Evolutionary conservation across 2,888 invertebrate species (phyloP), one percentile per base, ranked within the genome.

Genomic region (Allygus modestus): DNA sequence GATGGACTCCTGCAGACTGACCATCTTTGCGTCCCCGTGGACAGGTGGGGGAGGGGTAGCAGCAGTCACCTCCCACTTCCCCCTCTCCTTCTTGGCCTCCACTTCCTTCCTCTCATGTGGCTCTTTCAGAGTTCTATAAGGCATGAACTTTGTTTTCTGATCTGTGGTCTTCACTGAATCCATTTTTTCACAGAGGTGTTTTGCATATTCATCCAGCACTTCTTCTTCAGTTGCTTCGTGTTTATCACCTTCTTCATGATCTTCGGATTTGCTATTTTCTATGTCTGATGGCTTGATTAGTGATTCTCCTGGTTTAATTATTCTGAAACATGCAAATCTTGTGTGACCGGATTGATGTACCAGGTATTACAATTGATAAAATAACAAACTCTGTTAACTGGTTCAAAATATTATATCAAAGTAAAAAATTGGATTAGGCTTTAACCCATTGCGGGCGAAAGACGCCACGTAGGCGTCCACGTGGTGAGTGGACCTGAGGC

Each of bases 1-100:
- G 4, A 94, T 89, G 0, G 94, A 94, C 87, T 94, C 93, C 84
- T 92, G 91, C 82, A 94, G 89, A 75, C 90, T 90, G 82, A 94
- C 89, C 17, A 91, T 86, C 89, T 93, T 92, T 0, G 91, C 91
- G 46, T 93, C 91, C 81, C 92, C 92, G 88, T 93, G 92, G 58
- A 93, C 88, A 58, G 91, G 92, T 0, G 91, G 91, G 0, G 94
- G 94, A 54, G 94, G 94, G 9, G 94, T 93, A 7, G 94, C 94
- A 17, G 94, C 93, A 0, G 94, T 94, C 5, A 93, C 91, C 89
- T 94, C 94, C 93, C 94, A 93, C 87, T 92, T 87, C 86, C 91
- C 90, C 11, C n/a, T 20, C 87, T 91, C 92, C 84, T 92, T 92
- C 41, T 87, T 86, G 41, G 92, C 90, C 0, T 88, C 84, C 79